A percentile compares a stretch with the other conserved stretches of the same genome.
Evolutionary conservation across 2,888 invertebrate genomes (phyloP).

Genomic region (Agonopterix heracliana): DNA sequence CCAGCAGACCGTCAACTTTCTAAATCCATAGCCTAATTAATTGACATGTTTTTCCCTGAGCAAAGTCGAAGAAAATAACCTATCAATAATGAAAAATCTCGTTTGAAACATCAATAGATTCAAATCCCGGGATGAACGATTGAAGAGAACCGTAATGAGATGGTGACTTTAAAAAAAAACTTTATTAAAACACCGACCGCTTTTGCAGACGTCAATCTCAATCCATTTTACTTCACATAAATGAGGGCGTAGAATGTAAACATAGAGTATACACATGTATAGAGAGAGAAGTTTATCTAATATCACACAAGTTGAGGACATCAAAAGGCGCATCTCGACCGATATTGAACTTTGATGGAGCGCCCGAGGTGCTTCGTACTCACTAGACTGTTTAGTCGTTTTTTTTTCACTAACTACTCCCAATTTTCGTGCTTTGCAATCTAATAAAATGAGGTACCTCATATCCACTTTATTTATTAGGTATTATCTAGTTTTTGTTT

Average conservation of each 20-base stretch:
- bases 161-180: slow-evolving; percentile 21
- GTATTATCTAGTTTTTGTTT: no score
- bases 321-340: slow-evolving; percentile 29
- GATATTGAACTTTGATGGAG: slow-evolving; percentile 30
- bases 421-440: no score
- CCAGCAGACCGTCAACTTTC: no score
- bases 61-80: slow-evolving; percentile 11
- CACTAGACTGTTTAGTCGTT: not conserved
- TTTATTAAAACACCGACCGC: slow-evolving; percentile 2
- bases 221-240: slow-evolving; percentile 16
- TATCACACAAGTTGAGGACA: slow-evolving; percentile 29
- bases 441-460: no score
- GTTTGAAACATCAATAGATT: slow-evolving; percentile 6
- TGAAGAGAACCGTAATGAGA: slow-evolving; percentile 23
- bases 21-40: no score
- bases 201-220: slow-evolving; percentile 12
- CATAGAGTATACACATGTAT: no score
- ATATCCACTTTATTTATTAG: no score
- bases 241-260: no score
- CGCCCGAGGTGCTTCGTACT: not conserved
- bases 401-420: not conserved
- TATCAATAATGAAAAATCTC: slow-evolving; percentile 4
- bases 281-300: slow-evolving; percentile 29
- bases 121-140: slow-evolving; percentile 3
- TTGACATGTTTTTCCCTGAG: slow-evolving; percentile 1